These are phyloP conservation scores for Enteromius argenteus DNA, from an alignment of 2,797 vertebrate genomes.

Conservation along the genomic window DNA sequence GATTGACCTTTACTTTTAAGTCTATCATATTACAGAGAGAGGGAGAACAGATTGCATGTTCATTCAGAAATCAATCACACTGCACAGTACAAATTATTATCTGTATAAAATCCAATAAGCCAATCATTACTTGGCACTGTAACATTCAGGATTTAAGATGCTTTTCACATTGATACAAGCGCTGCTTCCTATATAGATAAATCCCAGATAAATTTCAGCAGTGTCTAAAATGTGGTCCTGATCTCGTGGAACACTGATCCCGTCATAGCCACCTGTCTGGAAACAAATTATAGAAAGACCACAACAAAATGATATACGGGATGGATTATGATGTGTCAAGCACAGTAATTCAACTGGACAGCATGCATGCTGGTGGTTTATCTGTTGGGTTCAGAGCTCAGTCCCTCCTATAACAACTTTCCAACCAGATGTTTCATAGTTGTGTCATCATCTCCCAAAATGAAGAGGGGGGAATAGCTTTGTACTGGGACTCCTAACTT, in stretches of 20 bases:
- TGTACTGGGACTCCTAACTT: not conserved
- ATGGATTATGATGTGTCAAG: conserved; percentile 15
- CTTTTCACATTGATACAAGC: not conserved
- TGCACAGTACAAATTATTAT: not conserved
- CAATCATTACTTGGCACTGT: not conserved
- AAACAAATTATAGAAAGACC: not conserved
- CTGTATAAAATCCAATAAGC: not conserved
- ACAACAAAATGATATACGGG: not conserved
- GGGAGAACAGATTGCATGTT: not conserved
- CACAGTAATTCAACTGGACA: conserved; percentile 8
- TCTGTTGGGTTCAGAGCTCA: not conserved
- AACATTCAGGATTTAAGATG: conserved; percentile 13
- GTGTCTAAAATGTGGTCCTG: not conserved
- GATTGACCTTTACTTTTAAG: not conserved
- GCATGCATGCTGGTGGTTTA: not conserved
- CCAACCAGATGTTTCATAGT: conserved; percentile 49
- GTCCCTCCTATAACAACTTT: not conserved
- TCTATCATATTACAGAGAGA: not conserved
- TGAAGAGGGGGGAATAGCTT: not conserved
- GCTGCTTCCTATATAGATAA: not conserved
- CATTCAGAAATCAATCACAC: conserved; percentile 18
- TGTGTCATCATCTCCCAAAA: conserved; percentile 66
- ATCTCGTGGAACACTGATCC: not conserved
- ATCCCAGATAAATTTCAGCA: not conserved
- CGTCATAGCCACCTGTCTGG: not conserved